These are phyloP conservation scores for Drosophila mojavensis DNA, from an alignment of 1,140 invertebrate species.

Conservation along the genomic window DNA sequence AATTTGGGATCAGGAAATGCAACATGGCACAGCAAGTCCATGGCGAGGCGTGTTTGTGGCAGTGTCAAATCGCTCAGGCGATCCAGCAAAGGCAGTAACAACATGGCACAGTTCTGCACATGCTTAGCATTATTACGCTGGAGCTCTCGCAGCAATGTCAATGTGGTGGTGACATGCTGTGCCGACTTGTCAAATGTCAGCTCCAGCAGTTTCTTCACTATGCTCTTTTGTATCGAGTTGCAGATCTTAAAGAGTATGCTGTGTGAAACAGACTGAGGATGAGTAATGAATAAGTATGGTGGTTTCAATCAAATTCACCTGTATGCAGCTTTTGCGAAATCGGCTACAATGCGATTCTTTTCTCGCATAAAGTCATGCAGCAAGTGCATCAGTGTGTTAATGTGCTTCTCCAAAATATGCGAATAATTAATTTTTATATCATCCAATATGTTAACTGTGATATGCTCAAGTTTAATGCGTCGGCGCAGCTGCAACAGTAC, in stretches of 20 bases:
- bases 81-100: constrained; percentile 85
- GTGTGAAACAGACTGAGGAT: not conserved
- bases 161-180: constrained; percentile 64
- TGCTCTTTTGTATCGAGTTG: constrained; percentile 72
- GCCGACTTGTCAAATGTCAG: constrained; percentile 76
- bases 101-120: constrained; percentile 76
- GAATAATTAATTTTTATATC: constrained; percentile 77
- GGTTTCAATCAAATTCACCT: constrained; percentile 23
- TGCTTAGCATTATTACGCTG: constrained; percentile 67
- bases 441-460: constrained; percentile 81
- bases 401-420: constrained; percentile 82
- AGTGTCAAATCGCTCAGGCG: constrained; percentile 86
- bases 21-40: constrained; percentile 85
- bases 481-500: constrained; percentile 62
- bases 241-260: constrained; percentile 75
- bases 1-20: constrained; percentile 85
- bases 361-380: constrained; percentile 76
- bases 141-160: constrained; percentile 69
- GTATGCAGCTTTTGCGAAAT: constrained; percentile 73
- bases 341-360: constrained; percentile 63
- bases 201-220: constrained; percentile 73
- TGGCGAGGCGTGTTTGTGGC: constrained; percentile 85
- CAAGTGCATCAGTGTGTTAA: constrained; percentile 82
- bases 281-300: not conserved
- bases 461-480: constrained; percentile 80